A percentile compares a stretch with the other conserved stretches of the same genome.
Conservation (phyloP, 2,888 invertebrate species). For the Sinohyriopsis cumingii region DNA sequence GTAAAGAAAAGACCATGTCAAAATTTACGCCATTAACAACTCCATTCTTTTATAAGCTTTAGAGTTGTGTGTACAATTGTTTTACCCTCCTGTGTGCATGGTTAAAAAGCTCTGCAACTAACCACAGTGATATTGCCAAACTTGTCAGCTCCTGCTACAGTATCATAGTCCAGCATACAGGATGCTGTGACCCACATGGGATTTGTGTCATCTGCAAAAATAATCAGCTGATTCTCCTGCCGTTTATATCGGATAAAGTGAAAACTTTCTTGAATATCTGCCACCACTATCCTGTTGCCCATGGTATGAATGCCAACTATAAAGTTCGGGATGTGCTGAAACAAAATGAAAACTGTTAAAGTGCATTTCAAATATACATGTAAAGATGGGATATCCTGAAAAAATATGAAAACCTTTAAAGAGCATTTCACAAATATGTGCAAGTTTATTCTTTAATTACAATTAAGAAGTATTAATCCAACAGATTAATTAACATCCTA, state of each 20-base stretch:
- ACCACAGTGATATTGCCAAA: conserved; percentile 97
- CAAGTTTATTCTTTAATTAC: too few relatives aligned
- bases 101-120: conserved; percentile 62
- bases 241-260: conserved; percentile 96
- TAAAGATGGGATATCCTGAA: not conserved
- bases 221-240: conserved; percentile 96
- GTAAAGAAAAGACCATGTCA: too few relatives aligned
- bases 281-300: conserved; percentile 94
- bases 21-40: too few relatives aligned
- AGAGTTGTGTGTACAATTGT: too few relatives aligned
- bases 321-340: conserved; percentile 92
- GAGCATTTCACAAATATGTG: not conserved
- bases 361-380: not conserved
- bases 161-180: conserved; percentile 94
- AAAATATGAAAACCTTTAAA: not conserved
- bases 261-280: conserved; percentile 94
- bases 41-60: too few relatives aligned
- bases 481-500: too few relatives aligned
- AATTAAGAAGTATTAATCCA: too few relatives aligned
- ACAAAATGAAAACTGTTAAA: conserved; percentile 7
- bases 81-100: too few relatives aligned
- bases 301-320: conserved; percentile 94
- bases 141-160: conserved; percentile 96
- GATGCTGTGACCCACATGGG: conserved; percentile 96
- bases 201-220: conserved; percentile 98